Percentiles rank a stretch among this genome's conserved stretches.
phyloP scores from a whole-genome alignment of 2,113 vertebrate species.

The Gallinago jamesoni region DNA sequence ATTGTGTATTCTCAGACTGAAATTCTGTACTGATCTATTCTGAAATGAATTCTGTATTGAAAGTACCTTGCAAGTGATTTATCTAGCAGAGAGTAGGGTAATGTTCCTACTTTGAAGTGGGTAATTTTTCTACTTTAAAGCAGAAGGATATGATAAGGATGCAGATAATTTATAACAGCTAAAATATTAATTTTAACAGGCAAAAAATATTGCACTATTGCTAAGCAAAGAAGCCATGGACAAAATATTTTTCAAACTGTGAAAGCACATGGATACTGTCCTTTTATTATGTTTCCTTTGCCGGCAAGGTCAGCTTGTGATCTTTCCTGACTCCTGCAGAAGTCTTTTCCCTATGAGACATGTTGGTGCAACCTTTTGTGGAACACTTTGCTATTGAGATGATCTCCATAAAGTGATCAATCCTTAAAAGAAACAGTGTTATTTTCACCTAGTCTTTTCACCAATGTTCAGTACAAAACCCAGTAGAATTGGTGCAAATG shows the following conservation, averaged over 20 bases:
- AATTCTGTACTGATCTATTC: not conserved
- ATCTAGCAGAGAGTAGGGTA: not conserved
- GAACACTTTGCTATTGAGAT: not conserved
- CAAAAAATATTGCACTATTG: not conserved
- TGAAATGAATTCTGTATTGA: not conserved
- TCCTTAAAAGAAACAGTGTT: not conserved
- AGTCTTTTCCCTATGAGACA: not conserved
- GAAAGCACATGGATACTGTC: not conserved
- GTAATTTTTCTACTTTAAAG: not conserved
- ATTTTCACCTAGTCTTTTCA: not conserved
- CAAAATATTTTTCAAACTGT: not conserved
- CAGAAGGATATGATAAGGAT: not conserved
- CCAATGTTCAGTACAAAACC: not conserved
- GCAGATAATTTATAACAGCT: not conserved
- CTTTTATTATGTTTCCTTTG: not conserved
- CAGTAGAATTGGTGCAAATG: not conserved
- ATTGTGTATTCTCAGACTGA: not conserved
- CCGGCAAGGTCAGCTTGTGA: not conserved
- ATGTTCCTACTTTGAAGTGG: not conserved
- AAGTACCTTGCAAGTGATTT: not conserved
- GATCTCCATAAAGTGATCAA: not conserved
- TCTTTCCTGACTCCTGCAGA: not conserved
- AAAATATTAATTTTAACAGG: not conserved
- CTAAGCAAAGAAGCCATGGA: not conserved
- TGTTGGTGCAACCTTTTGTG: not conserved